Conservation (phyloP, 2,888 invertebrate genomes). For the Troides oblongomaculatus region DNA sequence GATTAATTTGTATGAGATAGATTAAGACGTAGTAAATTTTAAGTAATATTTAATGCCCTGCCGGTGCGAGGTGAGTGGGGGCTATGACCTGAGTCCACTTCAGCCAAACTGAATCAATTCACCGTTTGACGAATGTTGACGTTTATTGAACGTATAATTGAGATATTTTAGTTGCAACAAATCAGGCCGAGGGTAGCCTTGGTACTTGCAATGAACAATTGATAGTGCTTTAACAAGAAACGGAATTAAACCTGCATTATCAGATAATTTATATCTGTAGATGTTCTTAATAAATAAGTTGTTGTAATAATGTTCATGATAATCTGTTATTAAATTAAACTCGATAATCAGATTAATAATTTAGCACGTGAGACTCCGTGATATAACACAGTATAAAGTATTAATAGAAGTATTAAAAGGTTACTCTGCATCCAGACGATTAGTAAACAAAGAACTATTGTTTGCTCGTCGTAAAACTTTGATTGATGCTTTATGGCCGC, state of each 20-base stretch:
- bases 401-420: slow-evolving; percentile 48
- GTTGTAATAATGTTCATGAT: too few species aligned
- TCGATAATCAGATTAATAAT: neutral
- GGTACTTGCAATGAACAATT: neutral
- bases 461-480: slow-evolving; percentile 69
- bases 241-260: neutral
- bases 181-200: neutral
- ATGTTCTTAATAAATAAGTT: neutral
- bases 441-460: slow-evolving; percentile 64
- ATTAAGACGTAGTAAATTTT: neutral
- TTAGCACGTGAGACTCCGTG: neutral
- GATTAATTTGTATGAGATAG: neutral
- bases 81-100: neutral
- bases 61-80: neutral
- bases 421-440: slow-evolving; percentile 57
- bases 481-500: slow-evolving; percentile 73
- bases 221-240: neutral
- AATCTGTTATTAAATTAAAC: neutral
- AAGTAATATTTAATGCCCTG: neutral
- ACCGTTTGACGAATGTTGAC: slow-evolving; percentile 3
- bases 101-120: neutral
- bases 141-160: slow-evolving; percentile 1
- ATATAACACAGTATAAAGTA: slow-evolving; percentile 21
- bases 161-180: slow-evolving; percentile 1
- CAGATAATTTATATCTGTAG: neutral